Base-by-base conservation (phyloP, 1,140 invertebrate species). In the Reticulitermes speratus region DNA sequence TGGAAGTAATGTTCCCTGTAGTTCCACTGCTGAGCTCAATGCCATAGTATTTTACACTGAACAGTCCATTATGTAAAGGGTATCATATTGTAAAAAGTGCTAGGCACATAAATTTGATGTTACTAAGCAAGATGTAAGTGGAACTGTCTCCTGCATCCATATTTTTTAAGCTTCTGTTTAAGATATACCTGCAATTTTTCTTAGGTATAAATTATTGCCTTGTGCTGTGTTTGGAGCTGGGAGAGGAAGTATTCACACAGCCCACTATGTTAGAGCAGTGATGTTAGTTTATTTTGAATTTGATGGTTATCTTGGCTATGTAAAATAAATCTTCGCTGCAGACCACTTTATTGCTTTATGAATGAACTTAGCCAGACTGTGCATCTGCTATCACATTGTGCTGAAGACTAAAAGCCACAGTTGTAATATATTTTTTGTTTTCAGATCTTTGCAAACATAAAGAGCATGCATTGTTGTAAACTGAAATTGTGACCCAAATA, bases 401-500 rank as follows among this genome's bases (percentile, higher is more conserved):
- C 52, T 83, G 48, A 32, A 44, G 75, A 86, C 44, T 83, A 38
- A 65, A 69, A 55, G 82, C 82, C 83, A 84, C 65, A 52, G 75
- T 83, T 86, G 82, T 83, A 82, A 45, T 81, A 48, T 55, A 75
- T 38, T 38, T 38, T 86, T 82, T 86, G 65, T 83, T 86, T 45
- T 82, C 48, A 84, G 55, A 82, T 86, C 38, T 59, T 45, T 84
- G 82, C 86, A 55, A 44, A 84, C 45, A 86, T 55, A 86, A 86
- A 86, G 59, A 82, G 55, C 38, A 82, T 82, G 21, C 30, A 65
- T n/a, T 86, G 86, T 86, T 86, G 86, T 86, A 86, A 44, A 59
- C 59, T 83, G 81, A 86, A 82, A 83, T 86, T 86, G 83, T 86
- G 86, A 52, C 81, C 86, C 82, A 83, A 86, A 86, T 86, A 86